Evolutionary conservation across 1,140 invertebrate genomes (phyloP).

Genomic region (Trinorchestia longiramus): DNA sequence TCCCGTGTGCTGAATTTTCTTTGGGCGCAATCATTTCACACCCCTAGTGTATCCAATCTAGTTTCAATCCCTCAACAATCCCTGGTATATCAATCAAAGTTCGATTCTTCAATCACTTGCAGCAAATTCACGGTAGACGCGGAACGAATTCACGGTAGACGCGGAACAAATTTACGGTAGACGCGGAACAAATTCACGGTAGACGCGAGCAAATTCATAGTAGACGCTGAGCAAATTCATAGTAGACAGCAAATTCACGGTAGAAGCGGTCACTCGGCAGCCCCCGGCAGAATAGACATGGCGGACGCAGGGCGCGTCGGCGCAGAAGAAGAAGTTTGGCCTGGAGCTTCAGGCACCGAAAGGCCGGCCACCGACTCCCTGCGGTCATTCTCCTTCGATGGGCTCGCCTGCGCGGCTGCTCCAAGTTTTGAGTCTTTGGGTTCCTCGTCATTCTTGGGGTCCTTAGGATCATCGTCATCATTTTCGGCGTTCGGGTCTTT

Average conservation of each 20-base stretch:
- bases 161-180: not conserved
- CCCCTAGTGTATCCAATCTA: no score
- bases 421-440: not conserved
- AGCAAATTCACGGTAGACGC: not conserved
- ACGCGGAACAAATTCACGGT: not conserved
- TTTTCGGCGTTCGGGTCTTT: constrained; percentile 65
- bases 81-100: no score
- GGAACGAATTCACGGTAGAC: not conserved
- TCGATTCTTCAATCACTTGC: no score
- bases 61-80: no score
- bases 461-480: constrained; percentile 63
- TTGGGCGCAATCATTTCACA: no score
- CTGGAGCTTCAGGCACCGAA: constrained; percentile 13
- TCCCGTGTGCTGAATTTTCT: no score
- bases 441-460: constrained; percentile 45
- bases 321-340: constrained; percentile 2
- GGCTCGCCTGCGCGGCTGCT: no score
- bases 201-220: no score
- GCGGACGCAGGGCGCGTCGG: constrained; percentile 14
- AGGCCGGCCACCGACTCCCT: not conserved
- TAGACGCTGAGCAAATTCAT: no score
- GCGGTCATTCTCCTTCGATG: not conserved
- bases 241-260: no score
- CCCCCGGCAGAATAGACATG: not conserved
- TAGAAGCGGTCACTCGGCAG: constrained; percentile 11